phyloP scores from a whole-genome alignment of 1,140 invertebrate species.

The Diorhabda elongata region DNA sequence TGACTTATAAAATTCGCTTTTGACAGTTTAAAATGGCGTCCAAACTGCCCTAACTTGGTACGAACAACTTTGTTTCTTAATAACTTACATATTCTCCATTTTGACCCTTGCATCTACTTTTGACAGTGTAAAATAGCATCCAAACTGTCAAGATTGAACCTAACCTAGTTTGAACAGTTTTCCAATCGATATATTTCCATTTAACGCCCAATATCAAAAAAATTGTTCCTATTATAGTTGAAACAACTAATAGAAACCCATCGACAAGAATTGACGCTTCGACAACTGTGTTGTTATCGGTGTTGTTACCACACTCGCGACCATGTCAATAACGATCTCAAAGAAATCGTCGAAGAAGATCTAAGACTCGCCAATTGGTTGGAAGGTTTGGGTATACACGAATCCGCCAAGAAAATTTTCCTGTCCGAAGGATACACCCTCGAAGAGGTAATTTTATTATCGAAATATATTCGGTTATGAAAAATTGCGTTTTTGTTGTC shows the following conservation, averaged over 20 bases:
- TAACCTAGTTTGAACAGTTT: too few relatives aligned
- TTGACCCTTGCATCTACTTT: too few relatives aligned
- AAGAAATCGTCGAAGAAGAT: slow-evolving; percentile 47
- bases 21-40: too few relatives aligned
- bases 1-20: too few relatives aligned
- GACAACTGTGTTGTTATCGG: slow-evolving; percentile 22
- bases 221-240: slow-evolving; percentile 24
- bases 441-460: slow-evolving; percentile 54
- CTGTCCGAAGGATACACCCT: slow-evolving; percentile 72
- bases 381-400: slow-evolving; percentile 54
- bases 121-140: too few relatives aligned
- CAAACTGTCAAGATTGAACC: too few relatives aligned
- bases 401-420: slow-evolving; percentile 58
- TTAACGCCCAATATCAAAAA: too few relatives aligned
- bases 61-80: too few relatives aligned
- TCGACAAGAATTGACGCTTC: slow-evolving; percentile 30
- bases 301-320: slow-evolving; percentile 29
- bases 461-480: background rate
- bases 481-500: background rate
- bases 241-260: slow-evolving; percentile 31
- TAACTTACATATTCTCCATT: too few relatives aligned
- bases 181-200: too few relatives aligned
- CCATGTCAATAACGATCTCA: slow-evolving; percentile 11
- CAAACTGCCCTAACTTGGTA: too few relatives aligned
- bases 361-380: slow-evolving; percentile 57